Base-by-base conservation (phyloP, 2,113 vertebrate species). In the Myiopsitta monachus region DNA sequence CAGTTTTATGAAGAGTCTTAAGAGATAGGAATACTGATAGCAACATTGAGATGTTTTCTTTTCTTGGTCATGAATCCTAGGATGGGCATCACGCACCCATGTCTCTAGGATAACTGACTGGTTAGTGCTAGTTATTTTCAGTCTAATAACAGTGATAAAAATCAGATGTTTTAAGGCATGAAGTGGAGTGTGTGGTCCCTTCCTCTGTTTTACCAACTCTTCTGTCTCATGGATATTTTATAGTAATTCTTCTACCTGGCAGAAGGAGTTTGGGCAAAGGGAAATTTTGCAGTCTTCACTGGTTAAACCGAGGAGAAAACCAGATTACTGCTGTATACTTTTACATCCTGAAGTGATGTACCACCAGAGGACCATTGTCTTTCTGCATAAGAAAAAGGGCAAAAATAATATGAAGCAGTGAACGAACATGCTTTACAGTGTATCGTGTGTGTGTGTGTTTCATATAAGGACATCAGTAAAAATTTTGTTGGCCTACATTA, bases 1-100 rank as follows among this genome's bases (percentile, higher is more conserved):
- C 79, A 36, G 5, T 30, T 44, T 67, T 38, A 36, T 33, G 69
- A 43, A 27, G 15, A 70, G 4, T 49, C 70, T 57, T 54, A 59
- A 36, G 13, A 38, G 33, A 39, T 5, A 43, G 52, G 19, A 76
- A 18, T 0, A 0, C 46, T 86, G 9, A 55, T 55, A 55, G 54
- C 30, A 55, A 6, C 4, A 1, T 19, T 55, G 66, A 38, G 3
- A 5, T 47, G 10, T 43, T 70, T 55, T 72, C n/a, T 38, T 23
- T 49, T 83, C 49, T 51, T 64, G 36, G 5, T 41, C 67, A 14
- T 14, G 51, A 43, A 3, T 28, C 36, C 43, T 14, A 23, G 43
- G 33, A 31, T 39, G 14, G 19, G 4, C 46, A 36, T 68, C 21
- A 5, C 0, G 1, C 46, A 30, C 21, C 15, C 41, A 2, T 5